These are phyloP conservation scores for Therioaphis trifolii DNA, from an alignment of 2,888 invertebrate species.

Conservation along the genomic window DNA sequence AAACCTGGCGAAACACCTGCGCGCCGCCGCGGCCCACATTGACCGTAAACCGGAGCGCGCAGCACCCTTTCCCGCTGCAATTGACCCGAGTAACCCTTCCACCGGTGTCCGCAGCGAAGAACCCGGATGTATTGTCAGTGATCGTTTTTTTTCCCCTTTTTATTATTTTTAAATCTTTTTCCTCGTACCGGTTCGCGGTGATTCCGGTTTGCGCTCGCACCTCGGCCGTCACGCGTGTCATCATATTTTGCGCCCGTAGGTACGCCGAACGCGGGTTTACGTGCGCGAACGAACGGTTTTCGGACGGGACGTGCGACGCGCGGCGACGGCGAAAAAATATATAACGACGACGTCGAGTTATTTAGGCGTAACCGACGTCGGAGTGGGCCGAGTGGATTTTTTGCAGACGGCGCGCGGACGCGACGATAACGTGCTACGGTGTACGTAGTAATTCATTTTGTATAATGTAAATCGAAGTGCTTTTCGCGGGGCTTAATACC, in stretches of 20 bases:
- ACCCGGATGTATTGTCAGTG: background rate
- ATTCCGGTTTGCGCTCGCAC: constrained; percentile 6
- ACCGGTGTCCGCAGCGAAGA: no score
- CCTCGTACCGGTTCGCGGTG: background rate
- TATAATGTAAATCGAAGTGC: background rate
- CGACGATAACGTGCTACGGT: no score
- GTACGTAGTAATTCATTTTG: no score
- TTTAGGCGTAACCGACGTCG: no score
- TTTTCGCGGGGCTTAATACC: background rate
- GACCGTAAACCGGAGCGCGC: constrained; percentile 48
- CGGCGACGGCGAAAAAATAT: no score
- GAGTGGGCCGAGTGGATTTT: no score
- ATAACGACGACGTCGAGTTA: no score
- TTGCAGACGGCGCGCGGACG: no score
- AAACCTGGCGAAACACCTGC: constrained; percentile 50
- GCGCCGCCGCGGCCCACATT: background rate
- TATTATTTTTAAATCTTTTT: background rate
- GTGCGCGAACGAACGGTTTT: no score
- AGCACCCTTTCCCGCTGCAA: constrained; percentile 30
- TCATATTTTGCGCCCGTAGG: background rate
- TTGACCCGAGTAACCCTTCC: constrained; percentile 38
- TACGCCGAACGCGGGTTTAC: no score
- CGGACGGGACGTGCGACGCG: no score
- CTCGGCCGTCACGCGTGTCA: background rate
- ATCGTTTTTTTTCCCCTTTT: constrained; percentile 1